Base-by-base conservation (phyloP, 2,888 invertebrate genomes). In the Xestobium rufovillosum region DNA sequence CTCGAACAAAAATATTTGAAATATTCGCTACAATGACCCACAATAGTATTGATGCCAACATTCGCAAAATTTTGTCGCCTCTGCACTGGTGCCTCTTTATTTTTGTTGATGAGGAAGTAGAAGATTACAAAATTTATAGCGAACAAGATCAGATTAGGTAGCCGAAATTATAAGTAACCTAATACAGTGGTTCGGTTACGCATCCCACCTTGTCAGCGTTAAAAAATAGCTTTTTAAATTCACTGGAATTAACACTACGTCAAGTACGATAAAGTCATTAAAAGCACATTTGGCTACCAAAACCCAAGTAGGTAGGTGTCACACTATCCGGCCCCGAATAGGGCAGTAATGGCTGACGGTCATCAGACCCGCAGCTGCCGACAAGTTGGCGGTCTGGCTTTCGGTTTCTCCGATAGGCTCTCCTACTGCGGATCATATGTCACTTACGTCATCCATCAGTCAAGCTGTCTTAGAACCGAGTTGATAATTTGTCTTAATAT, bases 261-360 rank as follows among this genome's bases (percentile, higher is more conserved):
- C 6, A 14, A 19, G 8, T 25, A 31, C 35, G 29, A 39, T 39
- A 14, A 33, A 40, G 40, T 31, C 40, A 33, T 40, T 40, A 40
- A 28, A 26, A 32, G 29, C 13, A 27, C 12, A 16, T 12, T 31
- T 26, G 9, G 26, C 16, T 31, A 25, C 31, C 29, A 29, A 31
- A 31, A 32, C 40, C 14, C 26, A 14, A 31, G 28, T 13, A 15
- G 32, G 19, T 12, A 31, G 40, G 28, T 36, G 36, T 32, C 39
- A 27, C 33, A 32, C 19, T 25, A 28, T 15, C 40, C 36, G 40
- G 33, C 27, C 26, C 31, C 14, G n/a, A 13, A n/a, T n/a, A n/a
- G n/a, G n/a, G 32, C 27, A 19, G 23, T 37, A 40, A 37, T 39
- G 38, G 33, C 34, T 41, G 38, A 31, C 34, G 37, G 32, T 23